Evolutionary conservation across 1,140 invertebrate genomes (phyloP).

Genomic region (Stegodyphus mimosarum): DNA sequence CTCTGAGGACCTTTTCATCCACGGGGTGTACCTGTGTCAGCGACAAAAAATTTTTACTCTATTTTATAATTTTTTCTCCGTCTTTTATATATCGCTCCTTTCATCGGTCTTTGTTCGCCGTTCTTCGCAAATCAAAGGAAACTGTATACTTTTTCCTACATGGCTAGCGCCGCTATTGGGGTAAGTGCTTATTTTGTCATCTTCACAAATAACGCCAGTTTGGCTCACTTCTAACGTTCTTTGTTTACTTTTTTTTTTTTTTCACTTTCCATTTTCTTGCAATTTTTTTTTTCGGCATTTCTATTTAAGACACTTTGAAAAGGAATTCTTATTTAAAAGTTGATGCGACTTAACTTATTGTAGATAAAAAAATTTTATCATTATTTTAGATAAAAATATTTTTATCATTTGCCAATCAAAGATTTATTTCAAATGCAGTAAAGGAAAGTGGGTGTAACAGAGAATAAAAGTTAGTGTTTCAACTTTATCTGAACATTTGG

Average conservation of each 20-base stretch:
- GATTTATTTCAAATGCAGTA: no score
- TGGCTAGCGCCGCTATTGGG: conserved; percentile 35
- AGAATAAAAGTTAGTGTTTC: no score
- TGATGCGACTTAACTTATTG: no score
- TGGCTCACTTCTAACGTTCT: not conserved
- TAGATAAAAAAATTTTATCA: no score
- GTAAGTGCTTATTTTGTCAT: conserved; percentile 8
- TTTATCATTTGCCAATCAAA: no score
- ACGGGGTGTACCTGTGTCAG: not conserved
- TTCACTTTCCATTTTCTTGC: not conserved
- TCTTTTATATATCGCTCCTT: not conserved
- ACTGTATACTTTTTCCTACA: not conserved
- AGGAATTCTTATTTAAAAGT: no score
- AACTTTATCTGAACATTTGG: no score
- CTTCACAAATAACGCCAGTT: not conserved
- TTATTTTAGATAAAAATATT: no score
- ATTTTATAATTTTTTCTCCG: no score
- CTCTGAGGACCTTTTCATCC: not conserved
- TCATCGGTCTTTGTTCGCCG: not conserved
- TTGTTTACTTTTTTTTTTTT: not conserved
- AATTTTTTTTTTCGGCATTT: not conserved
- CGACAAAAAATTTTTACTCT: not conserved
- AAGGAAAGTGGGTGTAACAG: no score
- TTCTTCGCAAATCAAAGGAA: not conserved
- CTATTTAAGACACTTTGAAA: not conserved